Conservation (phyloP, 2,113 vertebrate species). For the Oreocharis arfaki region DNA sequence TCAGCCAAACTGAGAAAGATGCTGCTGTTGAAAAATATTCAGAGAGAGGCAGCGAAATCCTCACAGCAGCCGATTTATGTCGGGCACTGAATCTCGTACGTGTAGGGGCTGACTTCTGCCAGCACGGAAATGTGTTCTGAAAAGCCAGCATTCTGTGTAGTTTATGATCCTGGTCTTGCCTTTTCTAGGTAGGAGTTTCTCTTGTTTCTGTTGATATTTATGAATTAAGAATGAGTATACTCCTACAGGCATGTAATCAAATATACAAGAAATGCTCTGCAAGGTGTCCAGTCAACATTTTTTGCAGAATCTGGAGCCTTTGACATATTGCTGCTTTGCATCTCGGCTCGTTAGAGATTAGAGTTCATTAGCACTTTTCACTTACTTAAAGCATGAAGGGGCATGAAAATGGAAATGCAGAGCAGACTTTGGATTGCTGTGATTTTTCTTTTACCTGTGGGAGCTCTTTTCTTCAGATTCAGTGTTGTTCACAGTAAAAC, state of each 20-base stretch:
- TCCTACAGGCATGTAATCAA: not conserved
- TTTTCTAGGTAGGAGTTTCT: not conserved
- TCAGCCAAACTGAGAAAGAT: not conserved
- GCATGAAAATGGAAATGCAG: not conserved
- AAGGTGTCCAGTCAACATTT: not conserved
- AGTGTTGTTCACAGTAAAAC: not conserved
- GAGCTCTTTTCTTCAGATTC: not conserved
- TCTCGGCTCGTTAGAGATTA: not conserved
- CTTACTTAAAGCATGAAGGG: not conserved
- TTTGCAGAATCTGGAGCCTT: not conserved
- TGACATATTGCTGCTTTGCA: not conserved
- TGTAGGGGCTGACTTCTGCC: not conserved
- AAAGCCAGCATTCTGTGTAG: not conserved
- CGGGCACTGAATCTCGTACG: rapidly evolving
- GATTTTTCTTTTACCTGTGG: not conserved
- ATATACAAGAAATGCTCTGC: not conserved
- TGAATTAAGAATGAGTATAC: not conserved
- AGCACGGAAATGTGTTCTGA: not conserved
- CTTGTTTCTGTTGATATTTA: not conserved
- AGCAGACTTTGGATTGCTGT: not conserved
- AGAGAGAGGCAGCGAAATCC: not conserved
- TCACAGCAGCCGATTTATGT: not conserved
- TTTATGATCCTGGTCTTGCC: not conserved
- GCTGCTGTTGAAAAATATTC: not conserved
- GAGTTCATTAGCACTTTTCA: not conserved